A percentile compares a stretch with the other conserved stretches of the same genome.
Evolutionary conservation across 2,888 invertebrate genomes (phyloP).

Genomic region (Xestia rhomboidea): DNA sequence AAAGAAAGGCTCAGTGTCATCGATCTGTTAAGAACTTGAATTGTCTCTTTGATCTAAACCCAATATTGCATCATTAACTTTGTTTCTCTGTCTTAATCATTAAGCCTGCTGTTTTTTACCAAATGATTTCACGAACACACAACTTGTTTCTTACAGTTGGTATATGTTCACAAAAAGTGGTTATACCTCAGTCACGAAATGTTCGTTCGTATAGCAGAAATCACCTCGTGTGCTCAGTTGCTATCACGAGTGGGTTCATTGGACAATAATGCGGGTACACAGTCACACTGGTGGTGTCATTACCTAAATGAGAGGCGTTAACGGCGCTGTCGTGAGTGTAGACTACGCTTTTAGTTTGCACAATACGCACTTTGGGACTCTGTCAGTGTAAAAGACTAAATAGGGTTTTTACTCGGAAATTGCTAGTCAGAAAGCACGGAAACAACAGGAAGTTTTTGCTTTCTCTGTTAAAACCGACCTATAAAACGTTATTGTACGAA

Average conservation of each 20-base stretch:
- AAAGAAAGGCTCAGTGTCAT: background rate
- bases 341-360: slow-evolving; percentile 47
- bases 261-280: slow-evolving; percentile 70
- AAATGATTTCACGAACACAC: slow-evolving; percentile 45
- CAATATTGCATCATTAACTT: slow-evolving; percentile 13
- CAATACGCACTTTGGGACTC: slow-evolving; percentile 50
- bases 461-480: slow-evolving; percentile 14
- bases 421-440: background rate
- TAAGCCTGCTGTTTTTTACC: slow-evolving; percentile 41
- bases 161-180: slow-evolving; percentile 70
- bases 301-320: slow-evolving; percentile 62
- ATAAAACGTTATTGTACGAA: slow-evolving; percentile 18
- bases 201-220: slow-evolving; percentile 65
- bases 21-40: background rate
- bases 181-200: slow-evolving; percentile 72
- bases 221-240: slow-evolving; percentile 63
- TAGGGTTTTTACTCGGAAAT: slow-evolving; percentile 11
- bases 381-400: slow-evolving; percentile 28
- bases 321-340: slow-evolving; percentile 47
- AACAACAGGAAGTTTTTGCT: slow-evolving; percentile 12
- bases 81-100: slow-evolving; percentile 19
- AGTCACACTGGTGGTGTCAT: slow-evolving; percentile 62
- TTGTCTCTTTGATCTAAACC: slow-evolving; percentile 3
- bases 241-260: slow-evolving; percentile 75
- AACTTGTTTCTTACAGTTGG: slow-evolving; percentile 64